Conservation (phyloP, 2,888 invertebrate species). For the Dioctria rufipes region DNA sequence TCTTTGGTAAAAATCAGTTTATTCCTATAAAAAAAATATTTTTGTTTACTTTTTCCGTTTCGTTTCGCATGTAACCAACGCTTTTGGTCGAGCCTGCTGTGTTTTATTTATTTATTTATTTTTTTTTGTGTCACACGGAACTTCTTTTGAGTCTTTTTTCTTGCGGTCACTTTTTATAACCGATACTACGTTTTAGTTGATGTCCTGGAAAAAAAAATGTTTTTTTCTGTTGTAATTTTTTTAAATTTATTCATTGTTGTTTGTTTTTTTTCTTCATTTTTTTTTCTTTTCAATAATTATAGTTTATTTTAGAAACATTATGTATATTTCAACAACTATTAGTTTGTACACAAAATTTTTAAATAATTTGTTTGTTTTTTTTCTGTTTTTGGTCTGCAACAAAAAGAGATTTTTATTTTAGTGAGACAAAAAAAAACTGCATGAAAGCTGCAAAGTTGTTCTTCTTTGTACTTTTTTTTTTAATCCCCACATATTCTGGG, state of each 20-base stretch:
- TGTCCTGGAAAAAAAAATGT: constrained; percentile 12
- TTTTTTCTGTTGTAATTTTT: background rate
- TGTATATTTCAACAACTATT: too few relatives aligned
- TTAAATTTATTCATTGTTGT: background rate
- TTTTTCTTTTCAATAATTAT: too few relatives aligned
- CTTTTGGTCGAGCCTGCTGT: too few relatives aligned
- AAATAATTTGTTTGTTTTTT: background rate
- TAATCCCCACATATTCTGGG: background rate
- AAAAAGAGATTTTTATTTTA: too few relatives aligned
- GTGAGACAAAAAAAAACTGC: background rate
- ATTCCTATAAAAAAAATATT: constrained; percentile 52
- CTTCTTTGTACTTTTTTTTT: background rate
- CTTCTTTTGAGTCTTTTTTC: constrained; percentile 19
- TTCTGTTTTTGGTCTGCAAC: background rate
- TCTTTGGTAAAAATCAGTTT: constrained; percentile 52
- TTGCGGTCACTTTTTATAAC: background rate
- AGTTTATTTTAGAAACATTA: too few relatives aligned
- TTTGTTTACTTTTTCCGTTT: constrained; percentile 35
- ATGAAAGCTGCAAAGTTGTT: background rate
- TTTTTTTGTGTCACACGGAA: constrained; percentile 23
- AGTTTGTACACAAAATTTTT: background rate
- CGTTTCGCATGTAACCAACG: too few relatives aligned
- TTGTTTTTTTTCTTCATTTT: too few relatives aligned
- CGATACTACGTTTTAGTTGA: background rate
- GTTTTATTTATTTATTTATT: constrained; percentile 19